Base-by-base conservation (phyloP, 1,140 invertebrate genomes). In the Brachionus rubens region DNA sequence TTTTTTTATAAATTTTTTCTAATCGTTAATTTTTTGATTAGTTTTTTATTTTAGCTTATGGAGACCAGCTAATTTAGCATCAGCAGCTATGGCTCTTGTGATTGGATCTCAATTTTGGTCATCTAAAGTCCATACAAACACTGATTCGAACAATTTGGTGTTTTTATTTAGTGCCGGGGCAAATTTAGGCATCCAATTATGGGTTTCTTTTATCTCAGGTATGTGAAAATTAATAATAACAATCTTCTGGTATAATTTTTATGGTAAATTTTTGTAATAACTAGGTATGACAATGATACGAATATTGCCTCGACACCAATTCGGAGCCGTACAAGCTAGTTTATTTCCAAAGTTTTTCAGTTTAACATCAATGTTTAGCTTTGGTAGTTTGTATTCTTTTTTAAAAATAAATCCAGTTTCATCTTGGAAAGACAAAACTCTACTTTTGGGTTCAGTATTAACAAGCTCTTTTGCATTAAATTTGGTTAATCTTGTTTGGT, bases 251-350 rank as follows among this genome's bases (percentile, higher is more conserved):
- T 19, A 47, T 24, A n/a, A 33, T 9, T 30, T n/a, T 28, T 16
- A 46, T 16, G 16, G 2, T 30, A 59, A 7, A 46, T 16, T n/a
- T 50, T 21, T 46, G 21, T 26, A 46, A 7, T 21, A 70, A 70
- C n/a, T n/a, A 72, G 68, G 68, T 2, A 40, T 72, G 46, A 72
- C 68, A 7, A 50, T 72, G 68, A 72, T 72, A 14, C 48, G 46
- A 30, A 24, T 72, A 24, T 41, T 72, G 24, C 68, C 68, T 48
- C 68, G 68, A 36, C 68, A 72, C 50, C 68, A 72, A 41, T 72
- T 72, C 50, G 68, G 68, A 21, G 14, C 21, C 9, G 68, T 72
- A 12, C 68, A 72, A 54, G 19, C 30, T 24, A 33, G 33, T 21
- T 28, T 72, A 28, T 72, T 54, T 72, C 68, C 46, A 19, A 48